Evolutionary conservation across 2,797 vertebrate genomes (phyloP), one percentile per base, ranked within the genome.

Genomic region (Chiroxiphia lanceolata): DNA sequence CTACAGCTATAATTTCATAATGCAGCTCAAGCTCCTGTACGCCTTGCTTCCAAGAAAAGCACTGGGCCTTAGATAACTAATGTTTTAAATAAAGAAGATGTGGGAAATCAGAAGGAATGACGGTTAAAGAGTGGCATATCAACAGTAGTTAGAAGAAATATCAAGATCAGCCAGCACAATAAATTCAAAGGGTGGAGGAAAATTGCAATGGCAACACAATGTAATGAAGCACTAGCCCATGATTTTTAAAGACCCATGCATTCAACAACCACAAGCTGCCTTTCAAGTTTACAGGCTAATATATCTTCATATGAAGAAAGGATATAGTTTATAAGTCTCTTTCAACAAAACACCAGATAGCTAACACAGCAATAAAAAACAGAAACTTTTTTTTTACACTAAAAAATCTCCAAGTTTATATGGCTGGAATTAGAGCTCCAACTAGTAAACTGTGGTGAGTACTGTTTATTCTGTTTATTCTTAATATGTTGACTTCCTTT

Each of bases 121-220:
- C 91, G 77, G 25, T 78, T 70, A 67, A 87, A 91, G 79, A 13
- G 45, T 80, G 54, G 53, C 67, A 51, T 83, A 88, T 70, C 77
- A 78, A 79, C 44, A 40, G 45, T 25, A 59, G 64, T 95, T 91
- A 64, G 13, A 33, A 80, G 59, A 92, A 92, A 89, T 36, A 88
- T 89, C 86, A 94, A 93, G 51, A 88, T 53, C 23, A 67, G 80
- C 83, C 95, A 97, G 87, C n/a, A 36, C 54, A 95, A 88, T 86
- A 88, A 92, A 93, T 95, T 51, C 82, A 50, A 89, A 93, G 85
- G 85, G 80, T 87, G 83, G 90, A 91, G 92, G 59, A 90, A 51
- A 93, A 92, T 48, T 93, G 82, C 26, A 71, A 93, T 93, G 68
- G 85, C 56, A 97, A 96, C 79, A 76, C 92, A 87, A 83, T 93